phyloP scores from a whole-genome alignment of 2,113 vertebrate species.

The Ceyx melanurus region DNA sequence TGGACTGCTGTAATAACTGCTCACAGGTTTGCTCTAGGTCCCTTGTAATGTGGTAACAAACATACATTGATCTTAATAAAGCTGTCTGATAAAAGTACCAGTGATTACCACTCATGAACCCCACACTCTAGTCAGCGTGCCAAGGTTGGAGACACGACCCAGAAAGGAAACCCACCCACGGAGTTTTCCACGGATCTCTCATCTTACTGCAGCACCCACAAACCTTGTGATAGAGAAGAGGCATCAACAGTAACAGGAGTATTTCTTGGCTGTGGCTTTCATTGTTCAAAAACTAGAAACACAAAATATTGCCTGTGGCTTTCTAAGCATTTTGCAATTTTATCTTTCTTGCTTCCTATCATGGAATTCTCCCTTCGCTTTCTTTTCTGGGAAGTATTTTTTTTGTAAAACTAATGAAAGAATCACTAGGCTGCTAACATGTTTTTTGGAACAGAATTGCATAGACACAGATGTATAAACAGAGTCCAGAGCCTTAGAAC shows the following conservation, averaged over 20 bases:
- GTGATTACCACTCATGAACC: slow-evolving; percentile 78
- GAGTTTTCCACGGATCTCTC: slow-evolving; percentile 40
- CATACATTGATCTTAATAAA: slow-evolving; percentile 87
- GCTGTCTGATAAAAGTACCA: slow-evolving; percentile 82
- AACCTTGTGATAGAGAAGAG: not conserved
- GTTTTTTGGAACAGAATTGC: not conserved
- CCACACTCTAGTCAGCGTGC: slow-evolving; percentile 32
- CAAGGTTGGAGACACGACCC: not conserved
- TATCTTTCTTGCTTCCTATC: not conserved
- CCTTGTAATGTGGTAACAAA: slow-evolving; percentile 82
- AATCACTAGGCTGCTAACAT: not conserved
- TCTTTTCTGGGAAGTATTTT: not conserved
- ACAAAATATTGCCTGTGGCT: not conserved
- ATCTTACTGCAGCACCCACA: slow-evolving; percentile 36
- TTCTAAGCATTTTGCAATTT: not conserved
- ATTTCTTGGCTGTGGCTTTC: not conserved
- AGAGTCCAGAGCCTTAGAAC: not conserved
- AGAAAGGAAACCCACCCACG: slow-evolving; percentile 53
- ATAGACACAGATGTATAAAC: not conserved
- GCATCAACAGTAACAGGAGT: not conserved
- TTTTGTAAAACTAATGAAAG: not conserved
- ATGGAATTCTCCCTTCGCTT: not conserved
- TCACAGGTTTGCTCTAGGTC: slow-evolving; percentile 83
- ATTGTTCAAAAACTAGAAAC: not conserved
- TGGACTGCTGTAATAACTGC: slow-evolving; percentile 82